These are phyloP conservation scores for Rhodeus uyekii DNA, from an alignment of 2,797 vertebrate genomes.

Conservation along the genomic window DNA sequence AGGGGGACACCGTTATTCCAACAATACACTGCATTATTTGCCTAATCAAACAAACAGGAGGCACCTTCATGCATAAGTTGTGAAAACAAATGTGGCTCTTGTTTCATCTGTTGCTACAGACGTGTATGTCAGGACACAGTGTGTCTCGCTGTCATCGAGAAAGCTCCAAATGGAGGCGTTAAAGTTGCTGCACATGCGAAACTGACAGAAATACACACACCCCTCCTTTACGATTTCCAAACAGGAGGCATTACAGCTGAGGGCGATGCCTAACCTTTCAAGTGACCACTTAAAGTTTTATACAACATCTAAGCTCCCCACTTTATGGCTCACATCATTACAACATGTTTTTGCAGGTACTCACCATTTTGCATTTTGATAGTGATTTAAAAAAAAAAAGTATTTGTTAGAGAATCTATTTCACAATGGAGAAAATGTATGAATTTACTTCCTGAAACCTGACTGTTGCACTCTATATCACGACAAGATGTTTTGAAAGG, in stretches of 20 bases:
- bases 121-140: constrained; percentile 40
- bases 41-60: constrained; percentile 61
- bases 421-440: not conserved
- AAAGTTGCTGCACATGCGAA: constrained; percentile 43
- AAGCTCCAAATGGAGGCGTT: constrained; percentile 51
- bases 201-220: constrained; percentile 37
- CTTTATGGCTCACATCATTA: constrained; percentile 5
- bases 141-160: constrained; percentile 45
- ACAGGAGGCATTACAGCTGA: constrained; percentile 47
- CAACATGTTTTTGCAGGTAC: constrained; percentile 27
- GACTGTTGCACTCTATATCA: not conserved
- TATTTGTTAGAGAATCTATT: not conserved
- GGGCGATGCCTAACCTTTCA: constrained; percentile 57
- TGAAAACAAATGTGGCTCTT: constrained; percentile 50
- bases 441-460: not conserved
- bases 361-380: constrained; percentile 8
- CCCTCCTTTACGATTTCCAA: constrained; percentile 21
- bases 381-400: not conserved
- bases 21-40: constrained; percentile 56
- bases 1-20: constrained; percentile 50
- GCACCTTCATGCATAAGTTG: constrained; percentile 56
- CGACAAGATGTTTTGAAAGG: not conserved
- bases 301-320: constrained; percentile 28
- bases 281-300: constrained; percentile 44
- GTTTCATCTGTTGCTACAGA: constrained; percentile 37